Evolutionary conservation across 2,888 invertebrate genomes (phyloP), one percentile per base, ranked within the genome.

Genomic region (Flabesymbios commensalis): DNA sequence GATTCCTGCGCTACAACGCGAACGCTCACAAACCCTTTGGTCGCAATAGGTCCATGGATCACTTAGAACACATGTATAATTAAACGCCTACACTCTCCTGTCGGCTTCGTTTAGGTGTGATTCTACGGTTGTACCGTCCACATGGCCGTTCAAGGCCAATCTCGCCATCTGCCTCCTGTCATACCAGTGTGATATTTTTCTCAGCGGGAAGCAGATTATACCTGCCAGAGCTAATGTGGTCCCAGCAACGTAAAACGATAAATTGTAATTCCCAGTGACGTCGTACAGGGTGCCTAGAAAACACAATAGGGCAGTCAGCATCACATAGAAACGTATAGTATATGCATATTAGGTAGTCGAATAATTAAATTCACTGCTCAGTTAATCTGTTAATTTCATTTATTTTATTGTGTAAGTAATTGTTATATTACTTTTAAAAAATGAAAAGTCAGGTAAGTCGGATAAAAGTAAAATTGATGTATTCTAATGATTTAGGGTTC

Each of bases 231-330:
- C 47, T 24, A 64, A 51, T 3, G 54, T 33, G 2, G 39, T 19
- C 2, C 59, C 67, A 10, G 62, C 57, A 2, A 62, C 31, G 26
- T 63, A 28, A 54, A 70, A 70, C 3, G 70, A 59, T 31, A 57
- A 28, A 3, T 33, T 61, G 60, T 67, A 70, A 26, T 48, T 49
- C 1, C 67, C 67, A 14, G 70, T 67, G 22, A 24, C 32, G 55
- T 70, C 68, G 29, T 36, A 65, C 29, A 69, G 42, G 19, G 54
- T 55, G 10, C 69, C 69, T 69, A 59, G 5, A 59, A 62, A 51
- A 22, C 19, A 49, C 4, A 49, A 31, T 26, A 5, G 24, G 17
- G 10, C 51, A 51, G 10, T 10, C 10, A 10, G 14, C 10, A 22
- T 22, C 10, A 14, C n/a, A n/a, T n/a, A n/a, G n/a, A n/a, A n/a